These are phyloP conservation scores for Halesus radiatus DNA, from an alignment of 1,140 invertebrate genomes.

Conservation along the genomic window DNA sequence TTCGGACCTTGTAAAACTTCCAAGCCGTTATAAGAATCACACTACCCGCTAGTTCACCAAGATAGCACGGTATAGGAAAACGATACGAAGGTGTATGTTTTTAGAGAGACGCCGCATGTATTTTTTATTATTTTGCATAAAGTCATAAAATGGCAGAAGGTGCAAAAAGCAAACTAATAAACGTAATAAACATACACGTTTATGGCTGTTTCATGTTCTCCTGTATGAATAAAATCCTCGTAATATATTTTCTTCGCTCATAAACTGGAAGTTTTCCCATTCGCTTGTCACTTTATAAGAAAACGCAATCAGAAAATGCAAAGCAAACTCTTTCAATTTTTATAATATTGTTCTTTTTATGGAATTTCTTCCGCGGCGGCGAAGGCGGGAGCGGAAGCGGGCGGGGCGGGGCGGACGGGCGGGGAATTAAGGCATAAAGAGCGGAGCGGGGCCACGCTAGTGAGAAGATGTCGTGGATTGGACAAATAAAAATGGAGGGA, in stretches of 20 bases:
- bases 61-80: too few species aligned
- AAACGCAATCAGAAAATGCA: conserved; percentile 48
- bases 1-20: too few species aligned
- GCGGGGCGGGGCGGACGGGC: too few species aligned
- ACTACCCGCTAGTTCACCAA: too few species aligned
- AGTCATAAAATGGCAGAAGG: conserved; percentile 18
- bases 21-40: too few species aligned
- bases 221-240: conserved; percentile 29
- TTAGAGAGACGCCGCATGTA: too few species aligned
- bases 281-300: conserved; percentile 43
- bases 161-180: conserved; percentile 32
- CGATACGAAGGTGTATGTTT: too few species aligned
- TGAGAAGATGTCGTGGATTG: conserved; percentile 12
- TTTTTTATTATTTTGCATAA: background rate
- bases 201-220: conserved; percentile 22
- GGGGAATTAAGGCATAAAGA: conserved; percentile 26
- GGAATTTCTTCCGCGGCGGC: conserved; percentile 20
- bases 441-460: background rate
- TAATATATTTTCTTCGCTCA: conserved; percentile 37
- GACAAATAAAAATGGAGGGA: conserved; percentile 15
- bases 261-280: conserved; percentile 39
- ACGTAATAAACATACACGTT: conserved; percentile 25
- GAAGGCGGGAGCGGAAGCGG: background rate
- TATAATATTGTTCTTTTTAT: conserved; percentile 48
- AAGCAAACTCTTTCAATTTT: conserved; percentile 44